Evolutionary conservation across 2,113 vertebrate genomes (phyloP), one percentile per base, ranked within the genome.

Genomic region (Anhinga rufa): DNA sequence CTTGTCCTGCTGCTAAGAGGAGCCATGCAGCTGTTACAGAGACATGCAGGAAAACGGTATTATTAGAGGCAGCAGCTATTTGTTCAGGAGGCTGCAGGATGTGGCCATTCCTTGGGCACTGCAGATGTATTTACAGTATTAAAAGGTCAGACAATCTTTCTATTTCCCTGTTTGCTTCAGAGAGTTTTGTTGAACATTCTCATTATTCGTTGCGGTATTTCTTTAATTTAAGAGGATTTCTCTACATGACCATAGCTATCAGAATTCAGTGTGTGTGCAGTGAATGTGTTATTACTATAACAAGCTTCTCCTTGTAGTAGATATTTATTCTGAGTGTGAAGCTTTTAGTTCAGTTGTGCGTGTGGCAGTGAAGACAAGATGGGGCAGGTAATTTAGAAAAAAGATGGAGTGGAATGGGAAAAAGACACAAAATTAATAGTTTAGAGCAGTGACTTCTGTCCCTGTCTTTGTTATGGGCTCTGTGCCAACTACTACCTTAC

Each of bases 141-240:
- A 96, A 97, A 96, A 97, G 94, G 95, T 97, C 96, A 97, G 95
- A 90, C 89, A 96, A 95, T 97, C 86, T 94, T 96, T 81, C 55
- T 69, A 77, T 91, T 93, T 95, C 88, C 55, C 82, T 69, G 65
- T 83, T 90, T 96, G 86, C 89, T 93, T 92, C 90, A 72, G 60
- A 75, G 78, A 65, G n/a, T 86, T 89, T 86, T 95, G 84, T 65
- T 71, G 68, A 96, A 95, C 61, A 48, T 80, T 97, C 87, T 95
- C 77, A 91, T 95, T 93, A 93, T 86, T 91, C 12, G 6, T 90
- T 69, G 38, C 2, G 12, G 69, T 93, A 60, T 78, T 88, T 95
- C 94, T 97, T 96, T 93, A 71, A 82, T 97, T 94, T 94, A 94
- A 96, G 91, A 93, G 86, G 86, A 93, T 97, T 97, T 97, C 91